A percentile compares a stretch with the other conserved stretches of the same genome.
Evolutionary conservation across 2,888 invertebrate species (phyloP).

Genomic region (Drosophila mayaguana): DNA sequence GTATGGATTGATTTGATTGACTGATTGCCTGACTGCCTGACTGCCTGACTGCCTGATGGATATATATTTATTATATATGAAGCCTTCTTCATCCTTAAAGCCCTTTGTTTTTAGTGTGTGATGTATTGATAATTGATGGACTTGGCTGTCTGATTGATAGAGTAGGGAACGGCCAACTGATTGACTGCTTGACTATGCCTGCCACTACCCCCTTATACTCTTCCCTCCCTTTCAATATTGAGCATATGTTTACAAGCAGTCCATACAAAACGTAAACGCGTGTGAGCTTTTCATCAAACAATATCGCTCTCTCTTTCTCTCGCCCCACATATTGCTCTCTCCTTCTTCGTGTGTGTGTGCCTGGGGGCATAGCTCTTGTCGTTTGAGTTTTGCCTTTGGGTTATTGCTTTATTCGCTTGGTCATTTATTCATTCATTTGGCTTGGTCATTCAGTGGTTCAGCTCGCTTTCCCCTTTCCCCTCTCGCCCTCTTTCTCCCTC

Average conservation of each 20-base stretch:
- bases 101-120: no score
- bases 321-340: not conserved
- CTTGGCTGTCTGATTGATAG: no score
- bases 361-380: not conserved
- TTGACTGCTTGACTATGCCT: not conserved
- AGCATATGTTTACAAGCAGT: constrained; percentile 1
- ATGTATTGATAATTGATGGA: no score
- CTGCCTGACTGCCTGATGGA: not conserved
- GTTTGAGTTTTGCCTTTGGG: constrained; percentile 14
- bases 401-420: constrained; percentile 36
- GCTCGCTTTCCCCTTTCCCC: constrained; percentile 10
- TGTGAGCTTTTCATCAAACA: constrained; percentile 11
- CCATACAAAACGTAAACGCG: not conserved
- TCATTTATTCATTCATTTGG: constrained; percentile 44
- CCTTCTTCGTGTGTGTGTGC: not conserved
- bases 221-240: not conserved
- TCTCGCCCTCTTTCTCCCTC: not conserved
- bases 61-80: not conserved
- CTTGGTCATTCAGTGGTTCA: constrained; percentile 36
- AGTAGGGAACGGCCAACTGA: not conserved
- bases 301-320: not conserved
- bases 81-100: no score
- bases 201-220: not conserved
- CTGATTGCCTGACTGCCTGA: not conserved
- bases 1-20: not conserved